Base-by-base conservation (phyloP, 1,140 invertebrate species). In the Pseudomyrmex pallidus region DNA sequence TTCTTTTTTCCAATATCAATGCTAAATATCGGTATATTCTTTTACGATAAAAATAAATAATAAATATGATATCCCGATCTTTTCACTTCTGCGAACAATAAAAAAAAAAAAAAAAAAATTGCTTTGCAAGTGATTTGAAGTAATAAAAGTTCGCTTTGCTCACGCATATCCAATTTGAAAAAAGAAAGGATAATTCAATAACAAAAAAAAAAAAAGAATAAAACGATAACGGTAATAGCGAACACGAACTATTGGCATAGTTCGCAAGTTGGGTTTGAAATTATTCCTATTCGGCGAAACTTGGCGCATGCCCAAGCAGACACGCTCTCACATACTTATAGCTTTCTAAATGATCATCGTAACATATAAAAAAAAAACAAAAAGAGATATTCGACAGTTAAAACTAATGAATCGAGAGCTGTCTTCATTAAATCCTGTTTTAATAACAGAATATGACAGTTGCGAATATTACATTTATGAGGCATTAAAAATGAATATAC, bases 161-260 rank as follows among this genome's bases (percentile, higher is more conserved):
- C 56, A 54, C 57, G 61, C 66, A 84, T 84, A 73, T 48, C 70
- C 66, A 35, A 50, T n/a, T 12, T 5, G 44, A 17, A 86, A 89
- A 82, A 82, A 84, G 76, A 57, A 46, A 83, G 66, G 44, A 59
- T 74, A 72, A 87, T 82, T 35, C 5, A 35, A 35, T 35, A 35
- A 35, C 25, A 35, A 5, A 35, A 35, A 35, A 35, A 25, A 25
- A 35, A 35, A 35, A 87, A 68, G 82, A 77, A 78, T 46, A 63
- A 66, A 83, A 85, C 72, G 72, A 80, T 88, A 87, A 88, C 74
- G 86, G 74, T 88, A 88, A 88, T 85, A 74, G 87, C 56, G 87
- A 85, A 88, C 87, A 88, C 77, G 76, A 77, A 68, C 87, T 85
- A 88, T 88, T 88, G 87, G 87, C 87, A 87, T 88, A 88, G 87